A percentile compares a stretch with the other conserved stretches of the same genome.
These are phyloP conservation scores for Probosciger aterrimus DNA, from an alignment of 2,113 vertebrate genomes.

Conservation along the genomic window DNA sequence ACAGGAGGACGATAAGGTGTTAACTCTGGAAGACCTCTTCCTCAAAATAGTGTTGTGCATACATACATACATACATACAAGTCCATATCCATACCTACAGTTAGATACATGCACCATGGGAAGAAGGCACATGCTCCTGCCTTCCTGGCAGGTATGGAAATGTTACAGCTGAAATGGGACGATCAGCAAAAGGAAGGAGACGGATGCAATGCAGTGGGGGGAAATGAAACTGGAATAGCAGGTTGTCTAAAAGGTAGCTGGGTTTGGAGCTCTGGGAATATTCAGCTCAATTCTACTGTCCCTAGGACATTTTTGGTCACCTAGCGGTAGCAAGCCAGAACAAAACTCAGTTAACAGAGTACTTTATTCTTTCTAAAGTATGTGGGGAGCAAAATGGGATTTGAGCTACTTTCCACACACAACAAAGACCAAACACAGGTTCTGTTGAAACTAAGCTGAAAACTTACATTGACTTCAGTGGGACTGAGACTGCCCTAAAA, in stretches of 20 bases:
- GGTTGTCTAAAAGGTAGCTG: not conserved
- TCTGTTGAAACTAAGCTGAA: not conserved
- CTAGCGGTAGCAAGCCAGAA: not conserved
- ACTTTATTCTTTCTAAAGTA: not conserved
- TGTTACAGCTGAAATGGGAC: fast-evolving
- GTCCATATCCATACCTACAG: not conserved
- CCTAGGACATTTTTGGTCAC: not conserved
- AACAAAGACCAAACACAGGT: not conserved
- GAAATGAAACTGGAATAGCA: no score
- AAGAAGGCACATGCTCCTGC: fast-evolving
- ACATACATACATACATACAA: fast-evolving
- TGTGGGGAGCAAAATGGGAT: not conserved
- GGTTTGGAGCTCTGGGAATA: not conserved
- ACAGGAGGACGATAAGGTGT: not conserved
- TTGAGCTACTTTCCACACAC: not conserved
- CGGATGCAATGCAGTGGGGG: fast-evolving
- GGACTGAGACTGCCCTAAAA: not conserved
- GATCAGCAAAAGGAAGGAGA: fast-evolving
- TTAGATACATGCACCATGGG: not conserved
- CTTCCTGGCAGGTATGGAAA: not conserved
- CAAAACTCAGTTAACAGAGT: not conserved
- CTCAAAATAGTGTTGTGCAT: not conserved
- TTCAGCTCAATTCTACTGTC: fast-evolving
- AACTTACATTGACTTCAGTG: not conserved
- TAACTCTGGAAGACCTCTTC: not conserved